Conservation (phyloP, 2,797 vertebrate genomes). For the Platyrinchus mystaceus region DNA sequence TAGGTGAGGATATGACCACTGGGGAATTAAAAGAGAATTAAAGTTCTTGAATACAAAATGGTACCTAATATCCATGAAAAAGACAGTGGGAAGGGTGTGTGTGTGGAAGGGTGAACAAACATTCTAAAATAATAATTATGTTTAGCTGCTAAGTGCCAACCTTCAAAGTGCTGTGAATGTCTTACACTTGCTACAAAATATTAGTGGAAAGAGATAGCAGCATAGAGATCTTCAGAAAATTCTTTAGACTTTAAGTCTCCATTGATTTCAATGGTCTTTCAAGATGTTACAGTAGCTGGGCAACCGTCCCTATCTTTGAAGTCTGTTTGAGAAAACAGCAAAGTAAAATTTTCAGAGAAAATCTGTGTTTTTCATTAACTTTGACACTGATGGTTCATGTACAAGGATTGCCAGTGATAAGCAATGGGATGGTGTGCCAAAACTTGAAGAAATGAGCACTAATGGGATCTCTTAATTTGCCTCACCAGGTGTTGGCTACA, state of each 20-base stretch:
- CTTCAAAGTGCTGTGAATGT: background rate
- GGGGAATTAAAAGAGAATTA: conserved; percentile 62
- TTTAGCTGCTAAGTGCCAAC: background rate
- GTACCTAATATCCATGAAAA: background rate
- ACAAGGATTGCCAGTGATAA: background rate
- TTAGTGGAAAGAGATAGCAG: background rate
- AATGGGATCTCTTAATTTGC: background rate
- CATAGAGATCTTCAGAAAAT: background rate
- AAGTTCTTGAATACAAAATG: conserved; percentile 1
- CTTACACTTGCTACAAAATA: background rate
- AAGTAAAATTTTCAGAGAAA: background rate
- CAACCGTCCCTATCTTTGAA: background rate
- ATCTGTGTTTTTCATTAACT: background rate
- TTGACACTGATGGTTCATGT: background rate
- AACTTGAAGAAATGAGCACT: background rate
- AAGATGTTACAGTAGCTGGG: background rate
- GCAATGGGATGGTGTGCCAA: background rate
- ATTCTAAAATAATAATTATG: background rate
- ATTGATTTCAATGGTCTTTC: background rate
- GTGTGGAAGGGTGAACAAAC: background rate
- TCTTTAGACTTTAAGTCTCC: background rate
- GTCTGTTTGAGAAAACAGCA: background rate
- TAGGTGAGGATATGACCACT: conserved; percentile 16
- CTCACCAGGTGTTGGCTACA: background rate
- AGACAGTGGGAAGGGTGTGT: background rate